Evolutionary conservation across 2,113 vertebrate species (phyloP), one percentile per base, ranked within the genome.

Genomic region (Phrynosoma platyrhinos): DNA sequence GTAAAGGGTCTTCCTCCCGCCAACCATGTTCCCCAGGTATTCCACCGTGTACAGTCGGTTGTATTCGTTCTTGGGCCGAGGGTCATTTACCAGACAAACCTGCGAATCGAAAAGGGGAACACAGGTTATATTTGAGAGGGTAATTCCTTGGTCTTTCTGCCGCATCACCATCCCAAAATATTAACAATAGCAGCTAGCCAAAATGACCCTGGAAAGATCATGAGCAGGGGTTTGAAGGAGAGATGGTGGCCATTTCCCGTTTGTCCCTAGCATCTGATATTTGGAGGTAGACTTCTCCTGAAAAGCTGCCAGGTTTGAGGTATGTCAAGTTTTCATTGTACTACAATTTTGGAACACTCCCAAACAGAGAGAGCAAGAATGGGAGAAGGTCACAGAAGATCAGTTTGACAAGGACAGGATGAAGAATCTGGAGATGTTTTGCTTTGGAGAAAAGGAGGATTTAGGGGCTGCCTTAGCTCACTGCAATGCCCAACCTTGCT

Each of bases 51-150:
- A 99, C 87, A 99, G 96, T 92, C 95, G 98, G 90, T 96, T 97
- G 89, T 98, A 99, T 0, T 98, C 96, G 91, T 99, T 98, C 94
- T 98, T 97, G 62, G 98, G 98, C 25, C 99, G 97, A 69, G 99
- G 99, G 93, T 99, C 99, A 0, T 99, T 99, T 93, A 99, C 99
- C 5, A 99, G 96, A 94, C 99, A 99, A 83, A 99, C 91, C 99
- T 99, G 95, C 77, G 92, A 20, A 71, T 21, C 81, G 90, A 83
- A 77, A 80, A 0, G 25, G 94, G 92, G 4, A 83, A 78, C 78
- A 75, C 85, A 23, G 9, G 84, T 3, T 90, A 87, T 18, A 0
- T 18, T 27, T 2, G 62, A 20, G 42, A 12, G 10, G 30, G 32
- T 21, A 9, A 27, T 23, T 9, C 25, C 52, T 18, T 64, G 16